phyloP scores from a whole-genome alignment of 1,140 invertebrate genomes.

The Drosophila tropicalis region DNA sequence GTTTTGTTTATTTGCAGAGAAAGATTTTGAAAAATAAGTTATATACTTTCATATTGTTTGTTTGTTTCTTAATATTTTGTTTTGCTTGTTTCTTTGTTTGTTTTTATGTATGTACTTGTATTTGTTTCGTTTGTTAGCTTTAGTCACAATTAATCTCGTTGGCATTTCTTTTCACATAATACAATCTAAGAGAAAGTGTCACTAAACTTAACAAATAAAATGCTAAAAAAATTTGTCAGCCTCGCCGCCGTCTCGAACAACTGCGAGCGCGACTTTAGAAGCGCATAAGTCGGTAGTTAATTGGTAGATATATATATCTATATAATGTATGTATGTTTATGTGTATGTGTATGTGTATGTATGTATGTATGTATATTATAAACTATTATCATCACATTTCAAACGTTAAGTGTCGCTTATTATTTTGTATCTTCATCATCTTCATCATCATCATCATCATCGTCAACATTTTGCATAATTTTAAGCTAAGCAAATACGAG shows the following conservation, averaged over 20 bases:
- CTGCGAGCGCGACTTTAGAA: slow-evolving; percentile 50
- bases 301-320: slow-evolving; percentile 34
- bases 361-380: slow-evolving; percentile 66
- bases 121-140: slow-evolving; percentile 51
- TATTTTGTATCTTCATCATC: slow-evolving; percentile 37
- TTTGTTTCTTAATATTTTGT: slow-evolving; percentile 15
- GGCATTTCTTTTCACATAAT: slow-evolving; percentile 53
- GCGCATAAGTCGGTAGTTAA: slow-evolving; percentile 62
- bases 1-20: slow-evolving; percentile 10
- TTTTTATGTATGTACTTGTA: slow-evolving; percentile 18
- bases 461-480: slow-evolving; percentile 43
- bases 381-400: slow-evolving; percentile 81
- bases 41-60: slow-evolving; percentile 36
- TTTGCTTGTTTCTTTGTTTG: slow-evolving; percentile 27
- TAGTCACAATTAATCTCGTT: slow-evolving; percentile 77
- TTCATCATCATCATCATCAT: slow-evolving; percentile 12
- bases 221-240: slow-evolving; percentile 71
- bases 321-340: slow-evolving; percentile 22
- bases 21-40: slow-evolving; percentile 39
- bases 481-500: slow-evolving; percentile 77
- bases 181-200: slow-evolving; percentile 69
- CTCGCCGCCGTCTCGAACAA: slow-evolving; percentile 57
- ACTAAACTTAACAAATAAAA: slow-evolving; percentile 80
- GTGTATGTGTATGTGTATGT: slow-evolving; percentile 36
- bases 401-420: slow-evolving; percentile 72